A percentile compares a stretch with the other conserved stretches of the same genome.
These are phyloP conservation scores for Arrhopalites spinosus DNA, from an alignment of 2,888 invertebrate genomes.

Conservation along the genomic window DNA sequence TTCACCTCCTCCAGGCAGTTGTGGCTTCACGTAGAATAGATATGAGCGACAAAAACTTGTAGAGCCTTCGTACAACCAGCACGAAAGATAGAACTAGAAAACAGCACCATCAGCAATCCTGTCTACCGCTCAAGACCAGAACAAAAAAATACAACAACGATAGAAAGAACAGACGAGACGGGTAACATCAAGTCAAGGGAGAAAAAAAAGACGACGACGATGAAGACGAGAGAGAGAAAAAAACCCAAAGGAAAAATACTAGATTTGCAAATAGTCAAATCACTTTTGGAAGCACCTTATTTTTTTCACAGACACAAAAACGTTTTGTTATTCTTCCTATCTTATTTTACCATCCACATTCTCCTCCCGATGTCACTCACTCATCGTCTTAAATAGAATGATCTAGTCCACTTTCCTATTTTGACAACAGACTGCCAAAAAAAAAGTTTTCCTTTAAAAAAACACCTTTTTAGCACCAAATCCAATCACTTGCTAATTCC, in stretches of 20 bases:
- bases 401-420: conserved; percentile 28
- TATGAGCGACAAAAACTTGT: conserved; percentile 14
- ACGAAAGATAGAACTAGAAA: too few relatives aligned
- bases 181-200: background rate
- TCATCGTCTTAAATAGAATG: conserved; percentile 34
- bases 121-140: background rate
- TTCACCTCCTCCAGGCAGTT: conserved; percentile 21
- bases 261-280: too few relatives aligned
- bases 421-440: conserved; percentile 32
- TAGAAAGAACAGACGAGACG: background rate
- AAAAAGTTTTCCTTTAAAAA: conserved; percentile 21
- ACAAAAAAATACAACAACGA: background rate
- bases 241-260: too few relatives aligned
- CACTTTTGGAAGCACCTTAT: conserved; percentile 18
- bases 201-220: background rate
- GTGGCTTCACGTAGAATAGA: conserved; percentile 5
- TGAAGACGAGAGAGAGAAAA: too few relatives aligned
- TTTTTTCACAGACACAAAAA: background rate
- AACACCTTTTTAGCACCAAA: conserved; percentile 29
- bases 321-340: conserved; percentile 21
- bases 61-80: background rate
- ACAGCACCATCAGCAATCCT: background rate
- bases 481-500: conserved; percentile 35
- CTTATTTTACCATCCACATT: conserved; percentile 14
- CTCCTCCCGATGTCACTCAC: conserved; percentile 28